phyloP scores from a whole-genome alignment of 2,113 vertebrate genomes.

The Trachemys scripta region DNA sequence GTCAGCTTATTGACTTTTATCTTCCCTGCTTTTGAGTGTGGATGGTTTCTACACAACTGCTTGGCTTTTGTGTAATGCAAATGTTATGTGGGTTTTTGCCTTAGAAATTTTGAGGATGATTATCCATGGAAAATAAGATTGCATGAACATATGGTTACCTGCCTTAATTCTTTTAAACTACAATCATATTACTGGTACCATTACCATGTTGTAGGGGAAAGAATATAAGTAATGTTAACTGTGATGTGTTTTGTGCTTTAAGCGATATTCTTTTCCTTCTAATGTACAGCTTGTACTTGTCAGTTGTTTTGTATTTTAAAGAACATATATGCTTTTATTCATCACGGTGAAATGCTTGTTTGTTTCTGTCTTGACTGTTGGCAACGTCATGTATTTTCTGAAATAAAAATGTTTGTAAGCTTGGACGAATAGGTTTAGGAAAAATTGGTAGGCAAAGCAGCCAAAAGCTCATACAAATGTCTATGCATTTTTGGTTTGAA shows the following conservation, averaged over 20 bases:
- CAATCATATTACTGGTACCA: neutral
- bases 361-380: neutral
- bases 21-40: neutral
- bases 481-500: neutral
- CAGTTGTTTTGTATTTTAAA: neutral
- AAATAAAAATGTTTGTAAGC: neutral
- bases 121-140: neutral
- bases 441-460: neutral
- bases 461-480: neutral
- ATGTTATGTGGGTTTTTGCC: neutral
- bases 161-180: neutral
- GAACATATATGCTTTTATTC: neutral
- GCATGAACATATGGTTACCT: neutral
- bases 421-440: neutral
- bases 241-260: neutral
- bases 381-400: neutral
- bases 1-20: slow-evolving; percentile 47
- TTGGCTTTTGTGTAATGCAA: neutral
- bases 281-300: neutral
- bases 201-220: neutral
- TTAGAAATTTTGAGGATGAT: neutral
- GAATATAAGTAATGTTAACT: neutral
- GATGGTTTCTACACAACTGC: neutral
- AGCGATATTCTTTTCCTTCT: neutral
- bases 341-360: neutral